Percentiles rank a stretch among this genome's conserved stretches.
phyloP scores from a whole-genome alignment of 2,888 invertebrate genomes.

The Lamproptera curius region DNA sequence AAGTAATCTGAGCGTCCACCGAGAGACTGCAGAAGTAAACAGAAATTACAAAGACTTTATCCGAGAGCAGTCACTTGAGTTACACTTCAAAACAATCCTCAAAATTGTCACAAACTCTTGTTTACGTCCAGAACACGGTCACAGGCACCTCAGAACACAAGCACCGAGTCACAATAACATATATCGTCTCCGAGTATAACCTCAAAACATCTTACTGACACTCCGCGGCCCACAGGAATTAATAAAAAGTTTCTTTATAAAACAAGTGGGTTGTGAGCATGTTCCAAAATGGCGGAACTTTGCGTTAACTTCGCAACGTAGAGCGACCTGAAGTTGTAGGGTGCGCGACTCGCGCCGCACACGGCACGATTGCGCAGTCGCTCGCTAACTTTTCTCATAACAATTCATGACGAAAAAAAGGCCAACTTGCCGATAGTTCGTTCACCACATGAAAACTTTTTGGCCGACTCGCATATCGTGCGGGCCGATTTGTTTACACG shows the following conservation, averaged over 20 bases:
- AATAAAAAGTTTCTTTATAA: conserved; percentile 80
- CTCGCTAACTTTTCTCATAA: conserved; percentile 68
- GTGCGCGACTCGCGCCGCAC: conserved; percentile 63
- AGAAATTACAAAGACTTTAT: conserved; percentile 67
- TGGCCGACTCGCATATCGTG: conserved; percentile 40
- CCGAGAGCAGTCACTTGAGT: conserved; percentile 60
- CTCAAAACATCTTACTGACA: conserved; percentile 78
- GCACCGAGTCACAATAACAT: conserved; percentile 57
- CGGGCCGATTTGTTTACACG: conserved; percentile 28
- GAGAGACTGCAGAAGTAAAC: conserved; percentile 68
- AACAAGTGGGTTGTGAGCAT: conserved; percentile 80
- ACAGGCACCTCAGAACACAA: conserved; percentile 45
- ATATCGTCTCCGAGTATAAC: conserved; percentile 68
- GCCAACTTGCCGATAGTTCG: conserved; percentile 53
- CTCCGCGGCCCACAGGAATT: conserved; percentile 79
- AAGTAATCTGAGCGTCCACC: conserved; percentile 54
- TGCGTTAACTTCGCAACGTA: conserved; percentile 78
- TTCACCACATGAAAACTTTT: conserved; percentile 43
- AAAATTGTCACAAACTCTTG: conserved; percentile 59
- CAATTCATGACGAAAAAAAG: conserved; percentile 41
- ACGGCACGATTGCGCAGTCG: conserved; percentile 58
- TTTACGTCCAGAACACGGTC: conserved; percentile 39
- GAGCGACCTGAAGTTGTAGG: conserved; percentile 76
- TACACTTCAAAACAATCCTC: conserved; percentile 73
- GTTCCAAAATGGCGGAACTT: conserved; percentile 80